These are phyloP conservation scores for Chrysotoxum bicinctum DNA, from an alignment of 2,888 invertebrate species.

Conservation along the genomic window DNA sequence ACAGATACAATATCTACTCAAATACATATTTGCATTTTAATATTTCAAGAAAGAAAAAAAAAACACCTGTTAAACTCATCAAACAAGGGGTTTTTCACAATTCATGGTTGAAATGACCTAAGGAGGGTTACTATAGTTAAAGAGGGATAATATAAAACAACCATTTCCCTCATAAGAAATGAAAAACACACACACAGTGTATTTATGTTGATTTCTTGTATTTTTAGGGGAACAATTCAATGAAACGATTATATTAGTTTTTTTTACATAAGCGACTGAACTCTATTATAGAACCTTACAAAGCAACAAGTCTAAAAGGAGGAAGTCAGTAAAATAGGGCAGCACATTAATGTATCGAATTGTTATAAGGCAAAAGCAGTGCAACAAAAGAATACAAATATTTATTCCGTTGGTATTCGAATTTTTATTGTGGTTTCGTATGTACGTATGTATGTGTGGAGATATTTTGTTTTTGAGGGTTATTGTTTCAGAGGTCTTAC, in stretches of 20 bases:
- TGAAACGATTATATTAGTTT: conserved; percentile 37
- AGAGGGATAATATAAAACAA: conserved; percentile 20
- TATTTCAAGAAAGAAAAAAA: neutral
- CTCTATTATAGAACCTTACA: neutral
- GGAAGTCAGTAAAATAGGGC: conserved; percentile 50
- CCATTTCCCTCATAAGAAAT: neutral
- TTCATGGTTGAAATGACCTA: conserved; percentile 47
- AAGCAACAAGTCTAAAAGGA: conserved; percentile 53
- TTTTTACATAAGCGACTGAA: neutral
- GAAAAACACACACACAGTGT: neutral
- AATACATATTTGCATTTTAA: neutral
- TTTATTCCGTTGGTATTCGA: neutral
- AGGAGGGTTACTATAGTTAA: conserved; percentile 41
- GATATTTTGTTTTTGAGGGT: neutral
- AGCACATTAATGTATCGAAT: conserved; percentile 15
- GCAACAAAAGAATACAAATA: conserved; percentile 4
- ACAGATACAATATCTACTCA: neutral
- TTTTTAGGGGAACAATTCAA: conserved; percentile 26
- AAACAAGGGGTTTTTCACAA: neutral
- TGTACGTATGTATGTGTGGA: neutral
- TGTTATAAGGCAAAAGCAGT: conserved; percentile 11
- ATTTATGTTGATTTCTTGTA: conserved; percentile 16
- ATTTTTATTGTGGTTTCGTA: conserved; percentile 20
- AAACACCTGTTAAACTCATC: conserved; percentile 37
- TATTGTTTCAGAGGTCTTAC: neutral